A percentile compares a stretch with the other conserved stretches of the same genome.
Evolutionary conservation across 2,797 vertebrate species (phyloP).

Genomic region (Pteronotus mesoamericanus): DNA sequence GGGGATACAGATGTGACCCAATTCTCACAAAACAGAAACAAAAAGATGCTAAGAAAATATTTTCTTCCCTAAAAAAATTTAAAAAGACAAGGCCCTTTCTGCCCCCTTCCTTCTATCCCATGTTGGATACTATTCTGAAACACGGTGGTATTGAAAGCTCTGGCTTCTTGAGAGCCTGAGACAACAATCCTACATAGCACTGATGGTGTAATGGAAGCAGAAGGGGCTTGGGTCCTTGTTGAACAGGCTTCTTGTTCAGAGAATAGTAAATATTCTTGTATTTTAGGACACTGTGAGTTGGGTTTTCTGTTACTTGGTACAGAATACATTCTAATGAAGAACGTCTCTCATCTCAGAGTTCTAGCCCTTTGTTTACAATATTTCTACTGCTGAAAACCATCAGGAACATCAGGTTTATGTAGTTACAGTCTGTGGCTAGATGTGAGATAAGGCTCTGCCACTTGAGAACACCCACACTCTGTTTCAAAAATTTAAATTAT

Average conservation of each 20-base stretch:
- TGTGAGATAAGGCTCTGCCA: constrained; percentile 53
- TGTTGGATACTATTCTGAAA: neutral
- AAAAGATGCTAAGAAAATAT: neutral
- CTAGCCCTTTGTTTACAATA: constrained; percentile 48
- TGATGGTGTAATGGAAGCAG: neutral
- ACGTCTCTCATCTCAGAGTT: neutral
- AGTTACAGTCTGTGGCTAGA: constrained; percentile 51
- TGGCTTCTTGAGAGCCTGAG: neutral
- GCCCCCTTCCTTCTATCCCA: neutral
- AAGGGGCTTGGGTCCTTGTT: neutral
- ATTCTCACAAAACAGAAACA: neutral
- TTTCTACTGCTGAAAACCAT: constrained; percentile 8
- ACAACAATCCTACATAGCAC: neutral
- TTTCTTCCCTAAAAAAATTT: neutral
- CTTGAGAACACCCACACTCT: constrained; percentile 63
- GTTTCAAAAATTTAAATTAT: constrained; percentile 68
- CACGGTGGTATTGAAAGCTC: neutral
- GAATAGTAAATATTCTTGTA: neutral
- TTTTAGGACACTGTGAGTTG: neutral
- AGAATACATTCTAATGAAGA: neutral
- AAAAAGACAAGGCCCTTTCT: neutral
- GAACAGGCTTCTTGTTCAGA: neutral
- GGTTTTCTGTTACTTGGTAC: constrained; percentile 9
- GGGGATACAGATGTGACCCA: neutral
- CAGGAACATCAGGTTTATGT: constrained; percentile 41